These are phyloP conservation scores for Iguana delicatissima DNA, from an alignment of 2,797 vertebrate species.

Conservation along the genomic window DNA sequence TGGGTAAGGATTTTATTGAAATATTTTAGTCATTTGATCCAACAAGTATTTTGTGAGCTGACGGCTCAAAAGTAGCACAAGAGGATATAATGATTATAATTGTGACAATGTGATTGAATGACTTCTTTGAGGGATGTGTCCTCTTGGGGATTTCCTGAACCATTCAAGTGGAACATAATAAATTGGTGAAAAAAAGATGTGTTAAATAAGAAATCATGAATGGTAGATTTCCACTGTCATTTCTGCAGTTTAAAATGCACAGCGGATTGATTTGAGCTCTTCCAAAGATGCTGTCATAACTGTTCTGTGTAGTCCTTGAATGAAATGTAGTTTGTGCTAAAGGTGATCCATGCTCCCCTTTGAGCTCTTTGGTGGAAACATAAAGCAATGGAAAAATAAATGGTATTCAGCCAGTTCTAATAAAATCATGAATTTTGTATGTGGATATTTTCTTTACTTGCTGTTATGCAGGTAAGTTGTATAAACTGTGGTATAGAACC, in stretches of 20 bases:
- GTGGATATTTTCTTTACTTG: constrained; percentile 34
- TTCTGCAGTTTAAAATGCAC: constrained; percentile 15
- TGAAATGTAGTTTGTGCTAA: constrained; percentile 24
- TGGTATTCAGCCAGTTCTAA: constrained; percentile 36
- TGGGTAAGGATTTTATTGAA: background rate
- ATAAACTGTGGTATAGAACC: constrained; percentile 21
- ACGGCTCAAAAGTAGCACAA: background rate
- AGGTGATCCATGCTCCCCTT: constrained; percentile 14
- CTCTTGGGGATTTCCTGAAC: background rate
- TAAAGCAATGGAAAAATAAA: constrained; percentile 43
- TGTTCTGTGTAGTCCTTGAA: constrained; percentile 18
- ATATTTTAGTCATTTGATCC: background rate
- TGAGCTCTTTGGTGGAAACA: constrained; percentile 46
- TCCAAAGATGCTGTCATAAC: constrained; percentile 12
- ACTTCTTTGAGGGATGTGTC: background rate
- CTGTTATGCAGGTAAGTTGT: constrained; percentile 24
- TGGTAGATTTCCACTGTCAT: background rate
- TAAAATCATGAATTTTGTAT: constrained; percentile 33
- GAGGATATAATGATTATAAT: background rate
- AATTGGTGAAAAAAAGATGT: background rate
- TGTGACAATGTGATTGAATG: background rate
- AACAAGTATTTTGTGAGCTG: constrained; percentile 5
- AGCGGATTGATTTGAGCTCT: constrained; percentile 1
- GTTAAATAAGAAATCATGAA: constrained; percentile 20
- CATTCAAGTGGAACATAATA: background rate